These are phyloP conservation scores for Drosophila phalerata DNA, from an alignment of 2,888 invertebrate genomes.

Conservation along the genomic window DNA sequence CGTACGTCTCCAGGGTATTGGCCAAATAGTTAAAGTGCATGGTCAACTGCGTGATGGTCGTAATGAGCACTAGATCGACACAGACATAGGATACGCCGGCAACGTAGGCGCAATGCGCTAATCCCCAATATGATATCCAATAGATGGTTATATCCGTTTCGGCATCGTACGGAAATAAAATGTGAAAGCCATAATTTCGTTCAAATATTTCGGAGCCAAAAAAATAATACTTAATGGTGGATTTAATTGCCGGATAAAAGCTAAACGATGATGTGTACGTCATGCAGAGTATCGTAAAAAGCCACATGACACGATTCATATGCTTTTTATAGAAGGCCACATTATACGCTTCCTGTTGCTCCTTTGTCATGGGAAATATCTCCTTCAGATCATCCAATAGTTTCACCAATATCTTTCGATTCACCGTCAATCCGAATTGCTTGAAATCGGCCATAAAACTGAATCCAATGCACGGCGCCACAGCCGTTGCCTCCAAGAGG, in stretches of 20 bases:
- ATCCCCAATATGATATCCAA: conserved; percentile 64
- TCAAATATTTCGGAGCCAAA: conserved; percentile 69
- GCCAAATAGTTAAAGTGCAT: conserved; percentile 79
- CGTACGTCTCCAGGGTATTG: conserved; percentile 55
- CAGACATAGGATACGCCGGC: conserved; percentile 77
- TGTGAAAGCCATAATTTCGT: conserved; percentile 66
- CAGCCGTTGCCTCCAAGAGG: conserved; percentile 78
- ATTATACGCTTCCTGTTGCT: conserved; percentile 53
- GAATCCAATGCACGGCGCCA: conserved; percentile 78
- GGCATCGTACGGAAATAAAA: conserved; percentile 67
- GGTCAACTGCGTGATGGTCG: conserved; percentile 73
- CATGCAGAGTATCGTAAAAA: conserved; percentile 72
- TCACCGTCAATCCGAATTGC: conserved; percentile 67
- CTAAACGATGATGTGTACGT: conserved; percentile 77
- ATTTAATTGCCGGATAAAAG: conserved; percentile 72
- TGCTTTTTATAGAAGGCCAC: conserved; percentile 54
- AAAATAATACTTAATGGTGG: conserved; percentile 62
- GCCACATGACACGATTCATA: conserved; percentile 66
- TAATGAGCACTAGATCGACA: conserved; percentile 77
- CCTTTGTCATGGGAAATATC: conserved; percentile 61
- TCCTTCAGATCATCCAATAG: conserved; percentile 68
- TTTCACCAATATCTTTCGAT: conserved; percentile 46
- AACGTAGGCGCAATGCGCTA: conserved; percentile 73
- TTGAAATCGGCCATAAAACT: conserved; percentile 76
- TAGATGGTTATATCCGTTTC: conserved; percentile 62